Percentiles rank a stretch among this genome's conserved stretches.
These are phyloP conservation scores for Chelon labrosus DNA, from an alignment of 2,797 vertebrate species.

Conservation along the genomic window DNA sequence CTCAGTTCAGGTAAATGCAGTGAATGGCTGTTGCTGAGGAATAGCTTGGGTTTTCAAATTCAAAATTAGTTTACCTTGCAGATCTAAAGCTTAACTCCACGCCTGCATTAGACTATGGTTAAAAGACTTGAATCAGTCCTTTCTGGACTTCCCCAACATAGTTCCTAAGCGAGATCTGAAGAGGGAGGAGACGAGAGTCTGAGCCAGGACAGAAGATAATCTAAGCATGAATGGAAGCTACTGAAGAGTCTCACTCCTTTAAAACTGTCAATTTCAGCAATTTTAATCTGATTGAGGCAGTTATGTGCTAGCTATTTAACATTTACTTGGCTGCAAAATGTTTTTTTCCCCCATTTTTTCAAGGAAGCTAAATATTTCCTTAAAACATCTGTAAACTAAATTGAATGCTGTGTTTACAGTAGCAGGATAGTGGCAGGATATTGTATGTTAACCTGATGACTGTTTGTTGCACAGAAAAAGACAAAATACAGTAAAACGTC, in stretches of 20 bases:
- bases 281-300: not conserved
- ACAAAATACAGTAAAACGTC: no score
- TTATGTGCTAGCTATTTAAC: not conserved
- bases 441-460: no score
- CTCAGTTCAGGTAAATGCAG: not conserved
- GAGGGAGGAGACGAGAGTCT: not conserved
- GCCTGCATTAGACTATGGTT: not conserved
- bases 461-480: no score
- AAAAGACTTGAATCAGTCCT: constrained; percentile 5
- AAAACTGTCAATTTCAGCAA: not conserved
- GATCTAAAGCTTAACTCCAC: not conserved
- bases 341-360: not conserved
- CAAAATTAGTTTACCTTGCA: not conserved
- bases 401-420: not conserved
- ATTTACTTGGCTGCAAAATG: not conserved
- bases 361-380: not conserved
- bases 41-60: no score
- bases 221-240: not conserved
- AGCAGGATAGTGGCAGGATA: not conserved
- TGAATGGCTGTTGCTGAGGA: no score
- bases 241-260: not conserved
- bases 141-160: not conserved
- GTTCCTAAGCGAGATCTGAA: not conserved
- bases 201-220: constrained; percentile 16
- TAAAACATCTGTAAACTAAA: not conserved